These are phyloP conservation scores for Drosophila auraria DNA, from an alignment of 1,140 invertebrate genomes.

Conservation along the genomic window DNA sequence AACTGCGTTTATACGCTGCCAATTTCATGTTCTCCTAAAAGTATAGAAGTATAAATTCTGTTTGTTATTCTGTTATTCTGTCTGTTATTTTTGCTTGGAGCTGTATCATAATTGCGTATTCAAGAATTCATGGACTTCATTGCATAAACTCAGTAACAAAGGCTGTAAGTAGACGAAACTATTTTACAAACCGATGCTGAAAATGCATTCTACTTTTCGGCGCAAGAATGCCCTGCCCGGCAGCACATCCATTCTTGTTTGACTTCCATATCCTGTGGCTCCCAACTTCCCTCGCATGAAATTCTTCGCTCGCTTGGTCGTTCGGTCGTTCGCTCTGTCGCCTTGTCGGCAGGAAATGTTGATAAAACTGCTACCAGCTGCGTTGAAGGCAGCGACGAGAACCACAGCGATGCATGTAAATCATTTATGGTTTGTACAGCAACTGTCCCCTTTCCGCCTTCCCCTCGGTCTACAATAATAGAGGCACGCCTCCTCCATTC, in stretches of 20 bases:
- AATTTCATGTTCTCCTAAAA: background rate
- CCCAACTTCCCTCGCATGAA: constrained; percentile 56
- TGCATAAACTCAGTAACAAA: background rate
- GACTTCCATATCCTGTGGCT: constrained; percentile 72
- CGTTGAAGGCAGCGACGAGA: constrained; percentile 48
- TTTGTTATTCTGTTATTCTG: no score
- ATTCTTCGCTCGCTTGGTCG: constrained; percentile 16
- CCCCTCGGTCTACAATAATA: constrained; percentile 1
- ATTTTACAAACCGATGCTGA: constrained; percentile 63
- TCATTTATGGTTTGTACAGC: constrained; percentile 23
- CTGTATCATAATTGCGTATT: background rate
- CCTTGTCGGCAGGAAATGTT: constrained; percentile 65
- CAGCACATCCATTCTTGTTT: constrained; percentile 44
- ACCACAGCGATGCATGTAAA: constrained; percentile 53
- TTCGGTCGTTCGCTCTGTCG: constrained; percentile 19
- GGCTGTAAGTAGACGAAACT: constrained; percentile 53
- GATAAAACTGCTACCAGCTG: constrained; percentile 68
- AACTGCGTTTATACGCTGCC: background rate
- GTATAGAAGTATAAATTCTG: background rate
- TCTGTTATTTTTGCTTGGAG: background rate
- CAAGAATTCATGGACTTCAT: background rate
- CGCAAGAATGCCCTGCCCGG: constrained; percentile 34
- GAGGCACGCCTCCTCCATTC: background rate
- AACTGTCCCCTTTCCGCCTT: background rate
- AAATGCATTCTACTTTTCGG: constrained; percentile 42